Percentiles rank a stretch among this genome's conserved stretches.
Conservation (phyloP, 64 coral and sea anemone genomes). For the Pocillopora verrucosa region DNA sequence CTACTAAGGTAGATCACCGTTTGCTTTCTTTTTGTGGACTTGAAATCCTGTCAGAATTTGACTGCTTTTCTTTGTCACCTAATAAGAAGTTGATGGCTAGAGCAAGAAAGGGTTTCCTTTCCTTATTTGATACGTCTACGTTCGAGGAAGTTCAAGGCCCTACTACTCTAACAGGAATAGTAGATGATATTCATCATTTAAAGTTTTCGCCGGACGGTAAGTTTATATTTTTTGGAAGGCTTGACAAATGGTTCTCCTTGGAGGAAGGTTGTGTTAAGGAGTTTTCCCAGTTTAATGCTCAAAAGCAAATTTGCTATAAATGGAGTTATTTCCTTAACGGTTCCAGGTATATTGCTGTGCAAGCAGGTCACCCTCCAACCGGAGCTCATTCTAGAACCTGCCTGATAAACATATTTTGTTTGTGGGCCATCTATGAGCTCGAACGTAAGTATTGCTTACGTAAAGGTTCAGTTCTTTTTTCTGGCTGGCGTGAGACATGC, state of each 20-base stretch:
- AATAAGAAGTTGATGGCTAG: not conserved
- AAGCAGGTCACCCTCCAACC: too few relatives aligned
- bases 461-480: not conserved
- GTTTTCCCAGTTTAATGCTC: not conserved
- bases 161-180: not conserved
- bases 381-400: too few relatives aligned
- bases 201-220: not conserved
- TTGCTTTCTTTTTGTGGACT: not conserved
- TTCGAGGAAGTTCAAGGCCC: not conserved
- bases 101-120: too few relatives aligned
- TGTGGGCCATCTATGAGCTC: not conserved
- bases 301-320: not conserved
- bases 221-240: not conserved
- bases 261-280: not conserved
- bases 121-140: not conserved
- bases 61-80: not conserved
- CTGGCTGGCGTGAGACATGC: too few relatives aligned
- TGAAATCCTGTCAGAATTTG: not conserved
- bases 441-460: too few relatives aligned
- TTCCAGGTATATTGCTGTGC: not conserved
- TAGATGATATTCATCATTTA: not conserved
- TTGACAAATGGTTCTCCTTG: not conserved
- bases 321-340: slow-evolving; percentile 4
- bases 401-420: not conserved
- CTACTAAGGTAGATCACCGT: not conserved